Percentiles rank a stretch among this genome's conserved stretches.
Conservation (phyloP, 2,113 vertebrate species). For the Poeciliopsis occidentalis region DNA sequence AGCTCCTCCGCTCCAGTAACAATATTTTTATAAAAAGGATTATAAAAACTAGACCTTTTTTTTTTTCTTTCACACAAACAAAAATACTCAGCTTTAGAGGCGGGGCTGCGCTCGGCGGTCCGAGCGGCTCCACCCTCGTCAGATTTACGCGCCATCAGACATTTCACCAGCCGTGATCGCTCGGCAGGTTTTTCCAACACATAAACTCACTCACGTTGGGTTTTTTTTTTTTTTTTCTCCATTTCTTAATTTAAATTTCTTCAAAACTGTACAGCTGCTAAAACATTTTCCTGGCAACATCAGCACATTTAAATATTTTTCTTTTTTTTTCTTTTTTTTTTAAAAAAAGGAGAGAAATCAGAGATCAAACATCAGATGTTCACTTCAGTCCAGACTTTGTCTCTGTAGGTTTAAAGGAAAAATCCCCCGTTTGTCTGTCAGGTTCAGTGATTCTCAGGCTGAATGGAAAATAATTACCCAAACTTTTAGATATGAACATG, state of each 20-base stretch:
- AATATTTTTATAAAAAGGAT: constrained; percentile 93
- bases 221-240: not conserved
- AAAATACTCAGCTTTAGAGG: constrained; percentile 59
- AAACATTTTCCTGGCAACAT: constrained; percentile 13
- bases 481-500: no score
- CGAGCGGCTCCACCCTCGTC: not conserved
- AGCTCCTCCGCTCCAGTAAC: constrained; percentile 83
- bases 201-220: not conserved
- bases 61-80: constrained; percentile 85
- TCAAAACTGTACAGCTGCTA: constrained; percentile 44
- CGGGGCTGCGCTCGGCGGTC: constrained; percentile 49
- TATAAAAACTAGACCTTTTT: constrained; percentile 93
- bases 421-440: not conserved
- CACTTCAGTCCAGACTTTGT: not conserved
- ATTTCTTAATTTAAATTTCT: not conserved
- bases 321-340: no score
- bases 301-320: constrained; percentile 1
- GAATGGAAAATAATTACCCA: no score
- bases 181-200: not conserved
- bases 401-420: constrained; percentile 17
- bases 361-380: constrained; percentile 4
- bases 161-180: not conserved
- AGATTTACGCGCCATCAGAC: not conserved
- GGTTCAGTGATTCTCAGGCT: no score
- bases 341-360: not conserved